Base-by-base conservation (phyloP, 53 echinoderm and acorn worm genomes). In the Hippasteria phrygiana region DNA sequence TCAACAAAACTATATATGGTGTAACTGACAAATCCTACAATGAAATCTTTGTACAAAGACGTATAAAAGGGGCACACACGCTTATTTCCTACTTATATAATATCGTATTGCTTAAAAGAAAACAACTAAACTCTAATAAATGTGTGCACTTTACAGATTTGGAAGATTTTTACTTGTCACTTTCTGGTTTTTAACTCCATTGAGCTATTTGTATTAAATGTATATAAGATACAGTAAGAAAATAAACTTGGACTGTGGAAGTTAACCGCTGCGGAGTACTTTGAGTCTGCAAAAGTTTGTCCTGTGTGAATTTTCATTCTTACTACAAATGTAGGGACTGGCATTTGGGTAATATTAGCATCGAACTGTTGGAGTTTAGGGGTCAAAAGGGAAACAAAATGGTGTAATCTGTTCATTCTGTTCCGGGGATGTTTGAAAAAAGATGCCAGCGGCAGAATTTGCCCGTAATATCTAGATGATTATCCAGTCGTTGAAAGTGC, bases 141-240 rank as follows among this genome's bases (percentile, higher is more conserved):
- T 93, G 93, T 93, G 93, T 95, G 95, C 91, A 95, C 95, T 95
- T 95, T 90, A 90, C 91, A 91, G 90, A 95, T 93, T 95, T 91
- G 93, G 90, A 95, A 93, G 90, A 90, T 85, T 85, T 85, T 85
- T 85, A 85, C 85, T 34, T 85, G 85, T 85, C 85, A 69, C 85
- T 85, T 85, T 85, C 85, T 85, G 37, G 85, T 85, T 85, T 85
- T 85, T 85, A 85, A 70, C 85, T 85, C 51, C 71, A 85, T 85
- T 85, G 70, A 85, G 85, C 85, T 85, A 85, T 85, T 85, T 85
- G 85, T 85, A 85, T 71, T 85, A 85, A 85, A 85, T 85, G 85
- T 85, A 85, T 85, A 85, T 85, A 85, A 85, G 85, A 85, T 85
- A 85, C 69, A 85, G 85, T 85, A 85, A 85, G 51, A 85, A 40